These are phyloP conservation scores for Xyrichtys novacula DNA, from an alignment of 2,797 vertebrate genomes.

Conservation along the genomic window DNA sequence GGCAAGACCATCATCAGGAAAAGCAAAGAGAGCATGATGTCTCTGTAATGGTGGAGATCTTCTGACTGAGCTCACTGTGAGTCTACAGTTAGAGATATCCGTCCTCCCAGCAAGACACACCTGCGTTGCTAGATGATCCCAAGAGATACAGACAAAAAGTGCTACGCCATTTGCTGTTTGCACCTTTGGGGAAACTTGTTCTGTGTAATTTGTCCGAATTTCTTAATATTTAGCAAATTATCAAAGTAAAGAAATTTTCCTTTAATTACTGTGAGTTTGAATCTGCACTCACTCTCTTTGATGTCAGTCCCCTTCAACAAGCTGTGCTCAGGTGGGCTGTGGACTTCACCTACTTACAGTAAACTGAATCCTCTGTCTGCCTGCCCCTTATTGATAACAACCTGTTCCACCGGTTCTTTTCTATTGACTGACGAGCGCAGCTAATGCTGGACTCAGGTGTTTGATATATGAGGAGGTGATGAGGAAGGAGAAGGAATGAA, in stretches of 20 bases:
- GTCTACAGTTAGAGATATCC: conserved; percentile 19
- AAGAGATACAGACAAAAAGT: conserved; percentile 45
- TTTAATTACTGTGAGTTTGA: not conserved
- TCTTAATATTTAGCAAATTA: not conserved
- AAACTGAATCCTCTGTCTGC: not conserved
- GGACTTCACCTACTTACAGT: not conserved
- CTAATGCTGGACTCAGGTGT: conserved; percentile 19
- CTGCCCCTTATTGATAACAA: conserved; percentile 16
- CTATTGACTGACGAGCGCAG: conserved; percentile 27
- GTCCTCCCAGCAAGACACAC: conserved; percentile 57
- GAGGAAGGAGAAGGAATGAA: conserved; percentile 24
- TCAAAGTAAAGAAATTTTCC: not conserved
- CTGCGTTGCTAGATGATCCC: conserved; percentile 55
- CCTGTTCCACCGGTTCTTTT: conserved; percentile 34
- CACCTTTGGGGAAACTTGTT: not conserved
- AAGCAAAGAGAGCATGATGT: conserved; percentile 64
- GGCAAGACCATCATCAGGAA: conserved; percentile 41
- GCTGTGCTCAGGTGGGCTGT: conserved; percentile 1
- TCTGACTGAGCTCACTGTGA: conserved; percentile 48
- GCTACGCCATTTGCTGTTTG: conserved; percentile 42
- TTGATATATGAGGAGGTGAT: conserved; percentile 50
- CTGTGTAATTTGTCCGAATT: not conserved
- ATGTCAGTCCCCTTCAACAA: conserved; percentile 6
- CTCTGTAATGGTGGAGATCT: conserved; percentile 21
- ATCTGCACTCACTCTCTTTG: not conserved